Percentiles rank a stretch among this genome's conserved stretches.
Conservation (phyloP, 2,113 vertebrate genomes). For the Gopherus flavomarginatus region DNA sequence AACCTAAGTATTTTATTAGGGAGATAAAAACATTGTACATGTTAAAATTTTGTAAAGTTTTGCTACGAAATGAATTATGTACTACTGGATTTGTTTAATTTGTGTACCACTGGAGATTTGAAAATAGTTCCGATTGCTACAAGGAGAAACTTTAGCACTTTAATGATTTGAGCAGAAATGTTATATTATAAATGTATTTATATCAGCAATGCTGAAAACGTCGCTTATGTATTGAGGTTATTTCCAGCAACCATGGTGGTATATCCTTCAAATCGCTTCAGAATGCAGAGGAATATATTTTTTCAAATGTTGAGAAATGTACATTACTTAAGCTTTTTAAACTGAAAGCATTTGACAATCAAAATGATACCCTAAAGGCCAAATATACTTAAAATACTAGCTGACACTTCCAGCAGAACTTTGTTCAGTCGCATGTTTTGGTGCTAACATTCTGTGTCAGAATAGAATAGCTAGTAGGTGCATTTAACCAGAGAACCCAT, state of each 20-base stretch:
- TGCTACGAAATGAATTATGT: not conserved
- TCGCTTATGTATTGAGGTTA: not conserved
- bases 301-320: fast-evolving
- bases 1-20: not conserved
- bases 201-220: not conserved
- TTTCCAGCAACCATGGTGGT: fast-evolving
- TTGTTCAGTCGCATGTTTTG: not conserved
- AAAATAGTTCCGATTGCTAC: not conserved
- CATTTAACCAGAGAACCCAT: not conserved
- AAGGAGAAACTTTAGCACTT: fast-evolving
- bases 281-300: not conserved
- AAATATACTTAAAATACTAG: not conserved
- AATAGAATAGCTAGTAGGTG: not conserved
- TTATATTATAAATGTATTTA: fast-evolving
- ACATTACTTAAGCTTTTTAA: not conserved
- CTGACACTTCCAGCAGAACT: not conserved
- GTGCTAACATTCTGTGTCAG: not conserved
- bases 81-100: not conserved
- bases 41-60: not conserved
- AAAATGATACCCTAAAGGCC: not conserved
- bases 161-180: not conserved
- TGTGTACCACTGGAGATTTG: fast-evolving
- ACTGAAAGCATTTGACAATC: not conserved
- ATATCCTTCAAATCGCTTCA: fast-evolving
- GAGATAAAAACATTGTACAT: not conserved